Base-by-base conservation (phyloP, 2,888 invertebrate species). In the Chloroclysta siterata region DNA sequence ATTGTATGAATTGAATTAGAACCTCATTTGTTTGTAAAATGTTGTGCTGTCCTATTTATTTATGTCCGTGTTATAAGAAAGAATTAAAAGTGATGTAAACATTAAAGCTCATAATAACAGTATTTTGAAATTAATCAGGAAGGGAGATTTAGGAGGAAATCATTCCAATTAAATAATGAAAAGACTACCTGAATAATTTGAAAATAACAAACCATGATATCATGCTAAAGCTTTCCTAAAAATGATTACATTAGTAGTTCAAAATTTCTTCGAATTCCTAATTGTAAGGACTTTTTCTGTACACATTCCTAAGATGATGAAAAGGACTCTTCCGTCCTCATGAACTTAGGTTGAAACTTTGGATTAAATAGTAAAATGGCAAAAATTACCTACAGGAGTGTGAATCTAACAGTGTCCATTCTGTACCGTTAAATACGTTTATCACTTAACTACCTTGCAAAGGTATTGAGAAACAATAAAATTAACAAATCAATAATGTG, bases 181-280 rank as follows among this genome's bases (percentile, higher is more conserved):
- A 60, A 65, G 33, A 56, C 50, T 48, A 8, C 36, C 60, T 61
- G 61, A 65, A 48, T 58, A 57, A 54, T 61, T 62, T 61, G 50
- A 61, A 55, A 58, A 58, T 56, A 47, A n/a, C 70, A 68, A 70
- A 68, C 75, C 87, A 84, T 86, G 71, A 81, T 77, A 85, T 90
- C 90, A 89, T 89, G 91, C 91, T 90, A 85, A 80, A 78, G 90
- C 90, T 91, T 90, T 77, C 85, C 89, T 89, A 86, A 85, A 84
- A 85, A 73, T 71, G 72, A 71, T n/a, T 84, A 82, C 81, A 83
- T 69, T 76, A 85, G 88, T 90, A 90, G 89, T 85, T 88, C 77
- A 76, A 87, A 78, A 81, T 86, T 87, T 88, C 85, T 90, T 87
- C 83, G 85, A 86, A 84, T 87, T 89, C 83, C 81, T 89, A 89